Conservation (phyloP, 2,797 vertebrate genomes). For the Chiloscyllium punctatum region DNA sequence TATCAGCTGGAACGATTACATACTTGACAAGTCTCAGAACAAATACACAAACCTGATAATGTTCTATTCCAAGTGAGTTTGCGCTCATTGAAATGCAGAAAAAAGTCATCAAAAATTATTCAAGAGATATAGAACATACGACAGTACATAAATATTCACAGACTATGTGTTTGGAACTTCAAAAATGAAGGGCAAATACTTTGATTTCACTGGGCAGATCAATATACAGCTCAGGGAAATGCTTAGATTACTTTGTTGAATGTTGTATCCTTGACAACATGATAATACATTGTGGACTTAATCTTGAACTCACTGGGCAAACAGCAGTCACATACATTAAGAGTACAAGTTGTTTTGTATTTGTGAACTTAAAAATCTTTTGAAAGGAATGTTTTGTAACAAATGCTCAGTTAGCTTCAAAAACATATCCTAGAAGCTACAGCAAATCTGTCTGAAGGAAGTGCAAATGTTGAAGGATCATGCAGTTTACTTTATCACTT, state of each 20-base stretch:
- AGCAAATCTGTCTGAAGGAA: background rate
- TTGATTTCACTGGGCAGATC: constrained; percentile 19
- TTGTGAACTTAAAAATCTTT: background rate
- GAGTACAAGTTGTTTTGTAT: background rate
- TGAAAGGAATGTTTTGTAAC: background rate
- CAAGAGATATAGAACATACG: background rate
- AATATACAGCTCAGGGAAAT: constrained; percentile 11
- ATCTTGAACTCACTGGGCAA: background rate
- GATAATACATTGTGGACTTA: background rate
- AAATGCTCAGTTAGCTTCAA: background rate
- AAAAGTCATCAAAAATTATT: background rate
- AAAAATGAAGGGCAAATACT: background rate
- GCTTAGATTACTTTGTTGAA: constrained; percentile 9
- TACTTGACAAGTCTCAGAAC: background rate
- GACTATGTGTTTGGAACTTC: background rate
- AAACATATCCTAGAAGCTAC: background rate
- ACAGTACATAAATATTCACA: background rate
- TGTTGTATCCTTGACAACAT: constrained; percentile 3
- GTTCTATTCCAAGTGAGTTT: background rate
- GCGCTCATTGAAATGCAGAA: background rate
- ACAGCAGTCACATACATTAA: background rate
- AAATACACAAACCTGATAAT: background rate
- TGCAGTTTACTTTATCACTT: background rate
- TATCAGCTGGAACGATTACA: background rate
- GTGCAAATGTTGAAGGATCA: background rate